A percentile compares a stretch with the other conserved stretches of the same genome.
Conservation (phyloP, 2,113 vertebrate genomes). For the Odocoileus virginianus region DNA sequence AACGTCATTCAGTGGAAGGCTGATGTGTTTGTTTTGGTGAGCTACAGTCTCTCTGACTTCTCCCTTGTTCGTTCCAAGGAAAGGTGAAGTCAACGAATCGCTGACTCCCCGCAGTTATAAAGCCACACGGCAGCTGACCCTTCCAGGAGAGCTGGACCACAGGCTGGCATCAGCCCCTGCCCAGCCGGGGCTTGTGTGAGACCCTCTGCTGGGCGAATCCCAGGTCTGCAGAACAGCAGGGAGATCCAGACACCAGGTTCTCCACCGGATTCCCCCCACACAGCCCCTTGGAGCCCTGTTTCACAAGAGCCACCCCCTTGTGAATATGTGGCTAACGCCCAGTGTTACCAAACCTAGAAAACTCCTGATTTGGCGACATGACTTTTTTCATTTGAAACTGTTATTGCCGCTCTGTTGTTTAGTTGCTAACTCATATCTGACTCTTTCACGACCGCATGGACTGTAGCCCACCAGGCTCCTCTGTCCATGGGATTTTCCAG, state of each 20-base stretch:
- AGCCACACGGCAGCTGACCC: not conserved
- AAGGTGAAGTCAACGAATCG: not conserved
- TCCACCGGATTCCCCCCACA: not conserved
- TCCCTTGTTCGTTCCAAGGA: not conserved
- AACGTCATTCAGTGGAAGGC: accelerated
- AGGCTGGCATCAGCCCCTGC: not conserved
- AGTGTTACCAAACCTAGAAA: not conserved
- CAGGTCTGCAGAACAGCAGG: accelerated
- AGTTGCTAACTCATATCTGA: not conserved
- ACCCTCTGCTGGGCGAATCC: not conserved
- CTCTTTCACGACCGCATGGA: not conserved
- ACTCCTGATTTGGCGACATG: not conserved
- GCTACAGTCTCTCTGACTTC: not conserved
- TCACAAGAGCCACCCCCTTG: not conserved
- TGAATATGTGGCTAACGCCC: too few relatives aligned
- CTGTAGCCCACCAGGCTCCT: not conserved
- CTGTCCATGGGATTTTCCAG: not conserved
- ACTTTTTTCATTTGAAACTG: not conserved
- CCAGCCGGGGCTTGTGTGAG: not conserved
- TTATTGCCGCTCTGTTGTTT: not conserved
- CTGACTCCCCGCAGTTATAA: not conserved
- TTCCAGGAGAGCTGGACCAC: not conserved
- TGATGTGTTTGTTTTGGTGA: not conserved
- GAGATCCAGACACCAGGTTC: not conserved
- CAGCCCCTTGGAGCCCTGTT: accelerated